phyloP scores from a whole-genome alignment of 1,140 invertebrate species.

The Globodera rostochiensis region DNA sequence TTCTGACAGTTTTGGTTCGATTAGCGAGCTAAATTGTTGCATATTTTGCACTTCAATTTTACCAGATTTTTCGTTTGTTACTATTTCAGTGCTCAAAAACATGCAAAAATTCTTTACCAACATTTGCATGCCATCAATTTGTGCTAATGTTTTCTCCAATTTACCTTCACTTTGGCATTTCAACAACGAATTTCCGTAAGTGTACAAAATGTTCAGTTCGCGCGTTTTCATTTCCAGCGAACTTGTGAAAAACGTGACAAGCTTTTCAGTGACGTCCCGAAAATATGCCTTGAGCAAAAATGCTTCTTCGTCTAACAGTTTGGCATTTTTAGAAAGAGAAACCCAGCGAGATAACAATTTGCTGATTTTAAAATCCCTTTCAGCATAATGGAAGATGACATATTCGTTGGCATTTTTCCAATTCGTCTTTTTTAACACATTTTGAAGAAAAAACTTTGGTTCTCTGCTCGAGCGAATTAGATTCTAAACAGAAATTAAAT shows the following conservation, averaged over 20 bases:
- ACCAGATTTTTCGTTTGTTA: too few species aligned
- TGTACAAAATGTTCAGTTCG: background rate
- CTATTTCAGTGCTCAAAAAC: background rate
- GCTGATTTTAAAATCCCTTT: background rate
- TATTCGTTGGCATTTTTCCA: background rate
- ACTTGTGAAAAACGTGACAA: background rate
- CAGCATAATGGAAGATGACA: background rate
- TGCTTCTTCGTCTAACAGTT: background rate
- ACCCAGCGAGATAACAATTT: background rate
- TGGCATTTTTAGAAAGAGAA: background rate
- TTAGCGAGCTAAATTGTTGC: too few species aligned
- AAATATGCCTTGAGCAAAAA: background rate
- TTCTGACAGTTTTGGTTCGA: too few species aligned
- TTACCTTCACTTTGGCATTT: background rate
- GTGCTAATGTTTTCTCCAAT: background rate
- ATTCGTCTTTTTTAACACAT: background rate
- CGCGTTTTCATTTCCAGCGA: background rate
- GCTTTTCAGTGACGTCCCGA: background rate
- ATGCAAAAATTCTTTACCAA: background rate
- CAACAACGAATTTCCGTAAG: background rate
- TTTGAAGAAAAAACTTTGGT: background rate
- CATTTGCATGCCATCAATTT: background rate
- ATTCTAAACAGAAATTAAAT: background rate
- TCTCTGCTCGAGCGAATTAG: background rate
- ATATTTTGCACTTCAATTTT: too few species aligned